These are phyloP conservation scores for Hartigia nigra DNA, from an alignment of 2,888 invertebrate species.

Conservation along the genomic window DNA sequence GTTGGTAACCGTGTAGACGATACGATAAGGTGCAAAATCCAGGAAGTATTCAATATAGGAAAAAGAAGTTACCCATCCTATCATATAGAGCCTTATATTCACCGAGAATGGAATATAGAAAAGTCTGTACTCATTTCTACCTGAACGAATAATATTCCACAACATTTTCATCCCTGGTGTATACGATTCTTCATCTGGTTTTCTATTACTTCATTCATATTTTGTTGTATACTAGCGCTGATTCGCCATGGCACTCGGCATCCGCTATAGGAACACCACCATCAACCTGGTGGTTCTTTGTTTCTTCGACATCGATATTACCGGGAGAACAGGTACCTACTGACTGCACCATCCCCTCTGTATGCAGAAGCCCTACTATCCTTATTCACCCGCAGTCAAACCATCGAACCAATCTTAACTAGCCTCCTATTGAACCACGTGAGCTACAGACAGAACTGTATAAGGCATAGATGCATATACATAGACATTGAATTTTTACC, in stretches of 20 bases:
- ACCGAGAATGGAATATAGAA: background rate
- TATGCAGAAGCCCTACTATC: background rate
- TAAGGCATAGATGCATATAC: background rate
- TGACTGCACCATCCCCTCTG: background rate
- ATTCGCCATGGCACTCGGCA: slow-evolving; percentile 1
- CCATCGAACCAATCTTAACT: background rate
- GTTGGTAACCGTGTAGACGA: background rate
- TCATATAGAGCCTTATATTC: background rate
- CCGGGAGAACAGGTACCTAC: slow-evolving; percentile 5
- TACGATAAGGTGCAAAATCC: background rate
- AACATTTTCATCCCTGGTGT: background rate
- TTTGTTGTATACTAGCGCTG: background rate
- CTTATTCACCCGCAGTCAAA: background rate
- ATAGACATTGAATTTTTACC: background rate
- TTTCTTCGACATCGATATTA: slow-evolving; percentile 32
- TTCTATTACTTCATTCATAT: background rate
- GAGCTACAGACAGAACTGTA: background rate
- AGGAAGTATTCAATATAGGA: background rate
- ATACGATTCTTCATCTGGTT: background rate
- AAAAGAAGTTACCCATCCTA: background rate
- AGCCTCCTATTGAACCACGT: background rate
- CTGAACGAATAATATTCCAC: background rate
- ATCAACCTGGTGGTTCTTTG: slow-evolving; percentile 16
- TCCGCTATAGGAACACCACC: slow-evolving; percentile 1
- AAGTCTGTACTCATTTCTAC: background rate